Base-by-base conservation (phyloP, 1,140 invertebrate species). In the Eupeodes corollae region DNA sequence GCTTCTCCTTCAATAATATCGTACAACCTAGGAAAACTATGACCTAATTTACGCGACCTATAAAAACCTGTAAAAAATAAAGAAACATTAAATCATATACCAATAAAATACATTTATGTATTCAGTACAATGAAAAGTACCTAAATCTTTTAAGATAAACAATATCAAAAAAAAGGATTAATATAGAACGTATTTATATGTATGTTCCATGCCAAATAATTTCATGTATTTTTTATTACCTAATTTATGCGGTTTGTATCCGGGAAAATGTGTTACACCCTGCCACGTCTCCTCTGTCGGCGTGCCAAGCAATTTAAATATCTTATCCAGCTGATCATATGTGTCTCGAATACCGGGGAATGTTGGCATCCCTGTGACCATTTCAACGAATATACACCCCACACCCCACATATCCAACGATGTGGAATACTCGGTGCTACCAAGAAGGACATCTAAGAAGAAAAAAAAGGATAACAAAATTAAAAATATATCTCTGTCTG, bases 331-430 rank as follows among this genome's bases (percentile, higher is more conserved):
- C 69, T 98, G 94, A 75, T 98, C 92, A 65, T 86, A 86, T 18
- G 89, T 90, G 72, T 96, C 93, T 59, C 92, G 79, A 58, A 94
- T 88, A 46, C 93, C 93, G 43, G 92, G 92, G 71, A 97, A 97
- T 52, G 91, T 88, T 34, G 93, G 91, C 63, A 89, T 79, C n/a
- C 92, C 92, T 49, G 90, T 92, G 50, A 96, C 80, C 90, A 97
- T 96, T 72, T 98, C 94, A 37, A 94, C 87, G 72, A 96, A 96
- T 70, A 98, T 97, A 72, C 93, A 98, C 19, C 94, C 94, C 42
- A 97, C 93, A 46, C 93, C 92, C 93, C 95, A 98, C 85, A 98
- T 95, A 70, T 98, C 86, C 55, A 90, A 69, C 33, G 86, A 88
- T 46, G 91, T 94, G 16, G 91, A 91, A 69, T 98, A 98, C 63